These are phyloP conservation scores for Apodemia duryi DNA, from an alignment of 2,888 invertebrate genomes.

Conservation along the genomic window DNA sequence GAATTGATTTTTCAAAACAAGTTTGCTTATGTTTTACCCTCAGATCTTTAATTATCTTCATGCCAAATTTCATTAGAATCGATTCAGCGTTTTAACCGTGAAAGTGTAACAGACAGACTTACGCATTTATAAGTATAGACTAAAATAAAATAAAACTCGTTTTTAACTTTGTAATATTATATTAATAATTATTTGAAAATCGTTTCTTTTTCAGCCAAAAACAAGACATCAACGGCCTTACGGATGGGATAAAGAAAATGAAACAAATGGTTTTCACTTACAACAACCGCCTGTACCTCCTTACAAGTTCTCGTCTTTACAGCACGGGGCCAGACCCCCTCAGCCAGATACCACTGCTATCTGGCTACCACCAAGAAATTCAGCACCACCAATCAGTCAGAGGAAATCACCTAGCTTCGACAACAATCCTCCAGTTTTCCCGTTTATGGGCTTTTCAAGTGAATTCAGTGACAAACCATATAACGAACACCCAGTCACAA, in stretches of 20 bases:
- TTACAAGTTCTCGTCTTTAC: conserved; percentile 83
- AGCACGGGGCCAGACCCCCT: conserved; percentile 78
- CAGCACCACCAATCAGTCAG: conserved; percentile 41
- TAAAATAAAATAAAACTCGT: too few relatives aligned
- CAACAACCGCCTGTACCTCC: conserved; percentile 81
- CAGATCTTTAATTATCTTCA: too few relatives aligned
- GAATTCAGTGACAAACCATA: conserved; percentile 75
- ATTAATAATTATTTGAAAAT: too few relatives aligned
- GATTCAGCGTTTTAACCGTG: too few relatives aligned
- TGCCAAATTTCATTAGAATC: too few relatives aligned
- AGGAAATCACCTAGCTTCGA: conserved; percentile 68
- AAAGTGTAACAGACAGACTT: too few relatives aligned
- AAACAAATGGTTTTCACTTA: conserved; percentile 56
- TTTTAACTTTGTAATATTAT: too few relatives aligned
- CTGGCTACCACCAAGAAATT: conserved; percentile 67
- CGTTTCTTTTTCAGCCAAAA: conserved; percentile 80
- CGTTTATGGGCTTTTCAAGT: conserved; percentile 72
- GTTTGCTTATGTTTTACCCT: too few relatives aligned
- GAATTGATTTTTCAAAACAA: too few relatives aligned
- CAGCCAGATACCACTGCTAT: conserved; percentile 48
- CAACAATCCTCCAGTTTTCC: conserved; percentile 59
- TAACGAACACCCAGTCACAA: conserved; percentile 84
- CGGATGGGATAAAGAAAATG: conserved; percentile 83
- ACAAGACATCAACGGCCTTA: conserved; percentile 86
- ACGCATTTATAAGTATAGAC: too few relatives aligned